Base-by-base conservation (phyloP, 2,888 invertebrate species). In the Artemia sinica region DNA sequence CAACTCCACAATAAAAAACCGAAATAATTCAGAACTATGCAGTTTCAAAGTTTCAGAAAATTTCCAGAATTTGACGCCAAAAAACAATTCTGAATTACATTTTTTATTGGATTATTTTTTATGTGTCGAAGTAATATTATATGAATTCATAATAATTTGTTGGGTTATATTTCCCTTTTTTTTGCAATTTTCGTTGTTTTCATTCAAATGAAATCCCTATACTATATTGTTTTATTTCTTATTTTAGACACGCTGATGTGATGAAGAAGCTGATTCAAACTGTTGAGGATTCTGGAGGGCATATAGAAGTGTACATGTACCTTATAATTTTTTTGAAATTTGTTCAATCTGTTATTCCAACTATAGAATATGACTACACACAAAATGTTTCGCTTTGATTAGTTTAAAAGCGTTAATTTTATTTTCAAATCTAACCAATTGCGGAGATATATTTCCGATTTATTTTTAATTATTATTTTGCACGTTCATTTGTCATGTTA, bases 231-330 rank as follows among this genome's bases (percentile, higher is more conserved):
- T 1, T 68, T 65, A 66, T n/a, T 50, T 50, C n/a, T 69, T 70
- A 73, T n/a, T 78, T 80, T 80, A 91, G 95, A 75, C 98, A 98
- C 81, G 97, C 98, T 4, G 96, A 96, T 78, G 96, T 97, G 58
- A 99, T 99, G 98, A 98, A 97, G 81, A 95, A 95, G 79, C 92
- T 99, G 69, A 95, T 98, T 73, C 91, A 94, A 78, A 96, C 94
- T 9, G 95, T 97, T 50, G 91, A 90, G 72, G 97, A 96, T 77
- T 94, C 92, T 72, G 97, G 98, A 49, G 90, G 92, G 66, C 93
- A 95, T 78, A 82, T 99, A 74, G 92, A 91, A 13, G 97, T 99
- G 71, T 94, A 97, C 80, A 89, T 94, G 82, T 98, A 96, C 82
- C 85, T 99, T 73, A 93, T 99, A 75, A 92, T 99, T 76, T 99